phyloP scores from a whole-genome alignment of 2,113 vertebrate species.

The Muntiacus reevesi region DNA sequence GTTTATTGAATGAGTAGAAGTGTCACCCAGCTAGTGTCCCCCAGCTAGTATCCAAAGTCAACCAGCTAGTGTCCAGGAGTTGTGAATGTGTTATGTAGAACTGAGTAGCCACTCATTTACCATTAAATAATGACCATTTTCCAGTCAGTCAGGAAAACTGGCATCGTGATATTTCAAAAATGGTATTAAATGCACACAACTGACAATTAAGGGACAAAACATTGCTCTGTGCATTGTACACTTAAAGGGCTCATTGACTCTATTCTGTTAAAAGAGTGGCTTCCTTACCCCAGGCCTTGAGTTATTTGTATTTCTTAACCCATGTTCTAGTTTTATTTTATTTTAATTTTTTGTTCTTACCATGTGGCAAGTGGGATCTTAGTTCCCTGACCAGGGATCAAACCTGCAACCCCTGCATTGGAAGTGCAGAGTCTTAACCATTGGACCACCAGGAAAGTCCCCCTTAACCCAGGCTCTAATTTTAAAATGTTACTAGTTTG shows the following conservation, averaged over 20 bases:
- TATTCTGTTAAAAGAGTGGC: neutral
- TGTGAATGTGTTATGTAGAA: neutral
- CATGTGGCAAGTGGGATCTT: neutral
- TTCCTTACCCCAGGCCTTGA: neutral
- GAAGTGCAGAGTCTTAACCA: neutral
- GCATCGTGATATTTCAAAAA: neutral
- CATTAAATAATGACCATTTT: conserved; percentile 10
- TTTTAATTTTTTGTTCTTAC: neutral
- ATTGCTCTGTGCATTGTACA: neutral
- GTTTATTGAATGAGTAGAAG: neutral
- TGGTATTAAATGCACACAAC: neutral
- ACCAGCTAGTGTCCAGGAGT: neutral
- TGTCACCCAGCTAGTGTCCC: neutral
- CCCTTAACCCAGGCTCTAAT: neutral
- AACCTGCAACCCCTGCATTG: neutral
- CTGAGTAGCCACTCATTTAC: neutral
- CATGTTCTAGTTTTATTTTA: neutral
- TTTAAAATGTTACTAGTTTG: conserved; percentile 29
- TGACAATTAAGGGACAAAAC: conserved; percentile 16
- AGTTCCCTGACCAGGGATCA: neutral
- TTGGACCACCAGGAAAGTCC: neutral
- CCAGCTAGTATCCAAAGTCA: neutral
- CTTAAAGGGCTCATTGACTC: neutral
- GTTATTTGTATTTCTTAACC: neutral
- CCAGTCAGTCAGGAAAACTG: neutral